These are phyloP conservation scores for Phengaris alcon DNA, from an alignment of 2,888 invertebrate genomes.

Conservation along the genomic window DNA sequence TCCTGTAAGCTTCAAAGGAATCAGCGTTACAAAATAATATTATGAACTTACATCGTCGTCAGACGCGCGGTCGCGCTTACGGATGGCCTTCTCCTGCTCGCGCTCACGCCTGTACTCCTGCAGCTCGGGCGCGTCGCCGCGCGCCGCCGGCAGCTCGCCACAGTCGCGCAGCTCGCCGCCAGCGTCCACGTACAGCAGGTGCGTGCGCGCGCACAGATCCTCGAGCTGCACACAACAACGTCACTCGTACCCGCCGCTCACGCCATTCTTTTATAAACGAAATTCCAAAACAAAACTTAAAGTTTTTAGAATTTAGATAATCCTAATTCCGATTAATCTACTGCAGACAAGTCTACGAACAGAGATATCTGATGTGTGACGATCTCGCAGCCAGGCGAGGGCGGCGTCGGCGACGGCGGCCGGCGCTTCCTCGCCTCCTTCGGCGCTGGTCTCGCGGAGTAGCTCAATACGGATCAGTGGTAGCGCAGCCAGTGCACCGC, in stretches of 20 bases:
- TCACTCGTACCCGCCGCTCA: neutral
- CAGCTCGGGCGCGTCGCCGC: slow-evolving; percentile 86
- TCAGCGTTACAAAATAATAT: neutral
- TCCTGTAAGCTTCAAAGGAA: neutral
- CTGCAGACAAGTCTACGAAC: slow-evolving; percentile 31
- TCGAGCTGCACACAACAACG: slow-evolving; percentile 44
- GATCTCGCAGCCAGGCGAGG: slow-evolving; percentile 80
- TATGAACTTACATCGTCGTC: slow-evolving; percentile 39
- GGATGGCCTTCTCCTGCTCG: slow-evolving; percentile 38
- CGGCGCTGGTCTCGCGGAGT: slow-evolving; percentile 84
- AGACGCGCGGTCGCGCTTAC: slow-evolving; percentile 72
- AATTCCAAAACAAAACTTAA: neutral
- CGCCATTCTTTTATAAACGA: neutral
- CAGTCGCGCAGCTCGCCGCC: slow-evolving; percentile 89
- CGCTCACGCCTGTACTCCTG: slow-evolving; percentile 84
- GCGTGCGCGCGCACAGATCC: slow-evolving; percentile 82
- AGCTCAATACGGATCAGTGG: slow-evolving; percentile 86
- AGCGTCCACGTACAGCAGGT: slow-evolving; percentile 86
- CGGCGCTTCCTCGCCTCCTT: slow-evolving; percentile 79
- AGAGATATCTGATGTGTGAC: slow-evolving; percentile 42
- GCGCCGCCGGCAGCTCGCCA: slow-evolving; percentile 82
- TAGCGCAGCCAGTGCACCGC: slow-evolving; percentile 81
- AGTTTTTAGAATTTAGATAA: neutral
- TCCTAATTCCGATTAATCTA: neutral
- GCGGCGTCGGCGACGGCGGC: slow-evolving; percentile 81